Conservation (phyloP, 2,113 vertebrate species). For the Ptilorrhoa leucosticta region DNA sequence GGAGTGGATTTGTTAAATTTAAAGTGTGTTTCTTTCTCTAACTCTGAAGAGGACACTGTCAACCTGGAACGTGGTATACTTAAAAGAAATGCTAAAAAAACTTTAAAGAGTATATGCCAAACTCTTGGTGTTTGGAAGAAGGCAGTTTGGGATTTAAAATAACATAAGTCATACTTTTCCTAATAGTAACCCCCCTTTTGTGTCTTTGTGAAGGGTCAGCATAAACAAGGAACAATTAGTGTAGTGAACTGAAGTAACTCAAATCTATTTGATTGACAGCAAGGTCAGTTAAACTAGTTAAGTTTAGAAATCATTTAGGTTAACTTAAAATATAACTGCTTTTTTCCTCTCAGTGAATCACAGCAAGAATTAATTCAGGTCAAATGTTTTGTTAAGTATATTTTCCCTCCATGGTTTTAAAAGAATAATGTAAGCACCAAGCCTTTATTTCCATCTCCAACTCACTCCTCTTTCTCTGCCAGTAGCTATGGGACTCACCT, state of each 20-base stretch:
- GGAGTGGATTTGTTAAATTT: background rate
- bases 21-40: background rate
- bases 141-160: background rate
- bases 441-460: background rate
- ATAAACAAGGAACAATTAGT: background rate
- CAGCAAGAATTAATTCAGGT: background rate
- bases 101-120: background rate
- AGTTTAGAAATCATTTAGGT: background rate
- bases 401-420: background rate
- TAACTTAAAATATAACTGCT: background rate
- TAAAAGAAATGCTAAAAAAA: background rate
- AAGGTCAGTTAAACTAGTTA: background rate
- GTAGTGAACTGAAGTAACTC: background rate
- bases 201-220: background rate
- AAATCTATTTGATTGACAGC: background rate
- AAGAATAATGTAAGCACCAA: background rate
- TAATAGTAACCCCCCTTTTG: background rate
- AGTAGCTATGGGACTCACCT: constrained; percentile 6
- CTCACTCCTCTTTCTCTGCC: background rate
- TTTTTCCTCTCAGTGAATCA: background rate
- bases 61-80: background rate
- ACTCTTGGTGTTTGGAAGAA: background rate
- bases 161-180: background rate
- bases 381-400: background rate
- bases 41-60: background rate